These are phyloP conservation scores for Colistium nudipinnis DNA, from an alignment of 2,113 vertebrate species.

Conservation along the genomic window DNA sequence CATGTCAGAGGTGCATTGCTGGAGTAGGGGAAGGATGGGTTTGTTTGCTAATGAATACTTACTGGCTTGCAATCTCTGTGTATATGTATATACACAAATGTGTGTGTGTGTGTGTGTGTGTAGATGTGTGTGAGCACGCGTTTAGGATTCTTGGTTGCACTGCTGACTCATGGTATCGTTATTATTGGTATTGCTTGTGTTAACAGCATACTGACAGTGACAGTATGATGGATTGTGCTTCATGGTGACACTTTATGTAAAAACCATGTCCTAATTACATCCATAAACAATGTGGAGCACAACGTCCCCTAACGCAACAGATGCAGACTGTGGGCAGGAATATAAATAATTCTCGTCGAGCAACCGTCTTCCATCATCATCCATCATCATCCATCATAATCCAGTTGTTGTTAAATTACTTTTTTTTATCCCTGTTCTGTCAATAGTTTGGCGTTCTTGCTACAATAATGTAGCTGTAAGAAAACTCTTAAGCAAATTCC, in stretches of 20 bases:
- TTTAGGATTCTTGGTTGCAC: slow-evolving; percentile 3
- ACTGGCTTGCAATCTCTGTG: not conserved
- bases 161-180: not conserved
- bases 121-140: not conserved
- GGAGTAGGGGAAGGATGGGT: not conserved
- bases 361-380: slow-evolving; percentile 31
- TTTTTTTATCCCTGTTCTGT: not conserved
- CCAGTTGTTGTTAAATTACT: slow-evolving; percentile 21
- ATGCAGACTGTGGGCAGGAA: slow-evolving; percentile 16
- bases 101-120: not conserved
- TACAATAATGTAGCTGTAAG: not conserved
- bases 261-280: slow-evolving; percentile 61
- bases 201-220: slow-evolving; percentile 50
- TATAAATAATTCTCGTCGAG: slow-evolving; percentile 35
- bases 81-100: not conserved
- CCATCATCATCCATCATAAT: slow-evolving; percentile 34
- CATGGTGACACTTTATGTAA: slow-evolving; percentile 56
- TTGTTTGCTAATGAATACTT: slow-evolving; percentile 7
- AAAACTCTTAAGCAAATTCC: not conserved
- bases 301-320: slow-evolving; percentile 20
- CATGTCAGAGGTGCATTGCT: slow-evolving; percentile 5
- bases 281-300: slow-evolving; percentile 45
- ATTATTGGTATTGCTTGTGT: no score
- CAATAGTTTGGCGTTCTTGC: not conserved
- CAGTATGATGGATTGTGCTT: slow-evolving; percentile 49